phyloP scores from a whole-genome alignment of 2,888 invertebrate species.

The Cephus spinipes region DNA sequence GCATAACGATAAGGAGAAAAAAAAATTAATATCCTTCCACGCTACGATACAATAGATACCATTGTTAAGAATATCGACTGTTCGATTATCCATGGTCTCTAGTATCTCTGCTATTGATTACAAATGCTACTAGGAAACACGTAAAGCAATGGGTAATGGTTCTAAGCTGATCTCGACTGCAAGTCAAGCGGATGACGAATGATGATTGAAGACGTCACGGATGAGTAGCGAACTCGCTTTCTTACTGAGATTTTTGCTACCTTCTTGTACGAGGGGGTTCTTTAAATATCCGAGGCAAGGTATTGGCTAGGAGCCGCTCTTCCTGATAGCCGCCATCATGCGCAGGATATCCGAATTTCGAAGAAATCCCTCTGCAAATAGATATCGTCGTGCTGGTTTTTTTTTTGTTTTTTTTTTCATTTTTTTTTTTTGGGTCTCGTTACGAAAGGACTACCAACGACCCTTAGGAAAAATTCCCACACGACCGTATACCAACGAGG shows the following conservation, averaged over 20 bases:
- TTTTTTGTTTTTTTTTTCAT: neutral
- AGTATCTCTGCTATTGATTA: neutral
- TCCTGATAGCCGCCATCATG: conserved; percentile 1
- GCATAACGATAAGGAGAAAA: neutral
- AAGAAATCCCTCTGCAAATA: neutral
- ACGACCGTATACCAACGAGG: neutral
- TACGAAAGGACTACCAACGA: neutral
- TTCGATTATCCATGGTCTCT: neutral
- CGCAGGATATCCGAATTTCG: conserved; percentile 2
- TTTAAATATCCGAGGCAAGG: neutral
- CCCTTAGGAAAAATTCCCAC: neutral
- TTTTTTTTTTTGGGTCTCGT: neutral
- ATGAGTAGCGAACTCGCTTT: neutral
- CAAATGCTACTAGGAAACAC: neutral
- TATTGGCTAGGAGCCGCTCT: conserved; percentile 1
- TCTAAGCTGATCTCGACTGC: neutral
- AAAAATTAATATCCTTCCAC: neutral
- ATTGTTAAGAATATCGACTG: neutral
- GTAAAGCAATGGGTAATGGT: neutral
- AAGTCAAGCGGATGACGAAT: neutral
- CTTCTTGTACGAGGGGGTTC: neutral
- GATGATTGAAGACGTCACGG: neutral
- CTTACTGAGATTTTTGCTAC: neutral
- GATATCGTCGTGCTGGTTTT: neutral
- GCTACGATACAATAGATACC: neutral